Percentiles rank a stretch among this genome's conserved stretches.
phyloP scores from a whole-genome alignment of 2,113 vertebrate genomes.

The Axis porcinus region DNA sequence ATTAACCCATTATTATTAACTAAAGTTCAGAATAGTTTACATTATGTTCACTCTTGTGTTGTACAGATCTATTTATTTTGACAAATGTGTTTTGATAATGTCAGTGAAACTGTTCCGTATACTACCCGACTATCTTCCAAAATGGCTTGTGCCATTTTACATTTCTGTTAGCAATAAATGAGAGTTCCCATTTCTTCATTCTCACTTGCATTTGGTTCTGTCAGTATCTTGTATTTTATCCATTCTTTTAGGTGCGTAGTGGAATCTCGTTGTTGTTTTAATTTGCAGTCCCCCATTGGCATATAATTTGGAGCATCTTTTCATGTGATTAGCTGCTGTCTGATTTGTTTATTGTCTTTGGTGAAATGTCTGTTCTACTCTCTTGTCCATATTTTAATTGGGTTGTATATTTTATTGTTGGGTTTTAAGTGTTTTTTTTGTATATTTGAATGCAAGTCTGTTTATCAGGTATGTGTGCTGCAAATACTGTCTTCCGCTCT shows the following conservation, averaged over 20 bases:
- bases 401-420: neutral
- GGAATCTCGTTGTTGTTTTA: neutral
- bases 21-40: neutral
- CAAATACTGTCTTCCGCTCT: neutral
- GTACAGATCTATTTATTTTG: neutral
- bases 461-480: neutral
- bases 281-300: neutral
- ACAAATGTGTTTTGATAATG: neutral
- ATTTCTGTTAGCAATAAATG: neutral
- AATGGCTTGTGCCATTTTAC: neutral
- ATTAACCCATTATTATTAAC: neutral
- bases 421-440: neutral
- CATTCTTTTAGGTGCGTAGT: neutral
- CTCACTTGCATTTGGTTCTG: neutral
- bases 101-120: neutral
- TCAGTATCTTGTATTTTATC: neutral
- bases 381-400: neutral
- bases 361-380: neutral
- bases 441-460: neutral
- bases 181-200: neutral
- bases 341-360: neutral
- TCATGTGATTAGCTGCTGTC: neutral
- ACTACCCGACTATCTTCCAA: neutral
- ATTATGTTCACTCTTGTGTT: neutral
- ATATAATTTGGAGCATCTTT: neutral